A percentile compares a stretch with the other conserved stretches of the same genome.
Conservation (phyloP, 2,797 vertebrate genomes). For the Sebastes glaucus region DNA sequence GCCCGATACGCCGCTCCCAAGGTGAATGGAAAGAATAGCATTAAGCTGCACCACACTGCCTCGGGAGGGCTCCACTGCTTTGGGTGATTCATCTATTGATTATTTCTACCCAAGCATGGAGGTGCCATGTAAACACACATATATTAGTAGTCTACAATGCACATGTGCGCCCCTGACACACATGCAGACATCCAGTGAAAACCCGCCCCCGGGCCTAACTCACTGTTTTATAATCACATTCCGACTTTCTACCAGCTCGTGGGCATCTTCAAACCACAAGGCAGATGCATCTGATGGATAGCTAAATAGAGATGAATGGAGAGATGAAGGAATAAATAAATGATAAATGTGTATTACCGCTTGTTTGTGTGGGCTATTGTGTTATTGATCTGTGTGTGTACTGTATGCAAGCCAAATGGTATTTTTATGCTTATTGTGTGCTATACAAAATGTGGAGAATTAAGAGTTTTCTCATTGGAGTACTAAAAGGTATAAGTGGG, state of each 20-base stretch:
- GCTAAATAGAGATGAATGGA: conserved; percentile 73
- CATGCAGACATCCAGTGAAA: conserved; percentile 51
- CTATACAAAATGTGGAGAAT: background rate
- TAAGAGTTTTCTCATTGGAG: background rate
- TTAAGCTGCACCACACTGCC: conserved; percentile 74
- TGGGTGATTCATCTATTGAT: conserved; percentile 98
- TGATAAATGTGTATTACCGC: conserved; percentile 72
- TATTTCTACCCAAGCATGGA: conserved; percentile 84
- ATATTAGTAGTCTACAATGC: conserved; percentile 66
- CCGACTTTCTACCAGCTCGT: conserved; percentile 54
- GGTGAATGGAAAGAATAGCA: conserved; percentile 81
- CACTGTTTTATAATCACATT: conserved; percentile 73
- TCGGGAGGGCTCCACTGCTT: conserved; percentile 81
- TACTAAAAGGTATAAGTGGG: background rate
- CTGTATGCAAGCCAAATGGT: conserved; percentile 31
- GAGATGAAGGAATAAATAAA: conserved; percentile 78
- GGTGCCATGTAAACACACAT: conserved; percentile 81
- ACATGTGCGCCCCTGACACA: conserved; percentile 59
- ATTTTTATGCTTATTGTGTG: background rate
- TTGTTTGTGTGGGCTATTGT: conserved; percentile 64
- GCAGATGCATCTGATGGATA: conserved; percentile 65
- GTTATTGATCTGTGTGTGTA: conserved; percentile 65
- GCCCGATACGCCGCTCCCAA: conserved; percentile 86
- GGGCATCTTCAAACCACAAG: conserved; percentile 65
- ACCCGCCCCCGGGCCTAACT: conserved; percentile 51